A percentile compares a stretch with the other conserved stretches of the same genome.
These are phyloP conservation scores for Heliocidaris tuberculata DNA, from an alignment of 35 echinoderm and acorn worm species.

Conservation along the genomic window DNA sequence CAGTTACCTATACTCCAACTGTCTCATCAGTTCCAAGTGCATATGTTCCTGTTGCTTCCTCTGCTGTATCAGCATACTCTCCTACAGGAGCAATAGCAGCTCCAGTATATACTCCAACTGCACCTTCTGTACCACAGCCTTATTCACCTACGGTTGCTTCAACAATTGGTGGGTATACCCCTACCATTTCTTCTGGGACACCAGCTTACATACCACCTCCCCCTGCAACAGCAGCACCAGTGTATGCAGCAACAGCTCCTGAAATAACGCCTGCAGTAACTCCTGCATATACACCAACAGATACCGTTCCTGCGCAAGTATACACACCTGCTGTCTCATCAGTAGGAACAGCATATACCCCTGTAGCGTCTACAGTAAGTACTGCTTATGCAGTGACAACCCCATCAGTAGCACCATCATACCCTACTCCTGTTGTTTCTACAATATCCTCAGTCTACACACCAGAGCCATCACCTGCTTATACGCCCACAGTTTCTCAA, in stretches of 20 bases:
- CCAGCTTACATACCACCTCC: too few species aligned
- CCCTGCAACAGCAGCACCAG: neutral
- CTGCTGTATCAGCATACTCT: neutral
- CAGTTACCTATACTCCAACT: neutral
- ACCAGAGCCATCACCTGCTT: conserved; percentile 19
- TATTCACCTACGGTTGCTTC: neutral
- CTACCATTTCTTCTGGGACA: neutral
- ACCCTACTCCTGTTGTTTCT: neutral
- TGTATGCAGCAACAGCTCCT: neutral
- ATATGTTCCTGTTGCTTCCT: neutral
- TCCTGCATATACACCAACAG: neutral
- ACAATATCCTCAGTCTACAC: neutral
- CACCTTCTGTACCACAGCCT: neutral
- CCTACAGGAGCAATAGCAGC: neutral
- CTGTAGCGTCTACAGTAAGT: neutral
- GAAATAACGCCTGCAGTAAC: neutral
- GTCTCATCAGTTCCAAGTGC: neutral
- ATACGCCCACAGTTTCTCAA: neutral
- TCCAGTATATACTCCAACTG: conserved; percentile 21
- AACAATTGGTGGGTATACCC: neutral
- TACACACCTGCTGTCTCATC: neutral
- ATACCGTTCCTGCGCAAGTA: neutral
- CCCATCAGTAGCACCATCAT: neutral
- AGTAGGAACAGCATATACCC: conserved; percentile 25
- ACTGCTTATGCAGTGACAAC: neutral